Percentiles rank a stretch among this genome's conserved stretches.
These are phyloP conservation scores for Hypothenemus hampei DNA, from an alignment of 1,140 invertebrate species.

Conservation along the genomic window DNA sequence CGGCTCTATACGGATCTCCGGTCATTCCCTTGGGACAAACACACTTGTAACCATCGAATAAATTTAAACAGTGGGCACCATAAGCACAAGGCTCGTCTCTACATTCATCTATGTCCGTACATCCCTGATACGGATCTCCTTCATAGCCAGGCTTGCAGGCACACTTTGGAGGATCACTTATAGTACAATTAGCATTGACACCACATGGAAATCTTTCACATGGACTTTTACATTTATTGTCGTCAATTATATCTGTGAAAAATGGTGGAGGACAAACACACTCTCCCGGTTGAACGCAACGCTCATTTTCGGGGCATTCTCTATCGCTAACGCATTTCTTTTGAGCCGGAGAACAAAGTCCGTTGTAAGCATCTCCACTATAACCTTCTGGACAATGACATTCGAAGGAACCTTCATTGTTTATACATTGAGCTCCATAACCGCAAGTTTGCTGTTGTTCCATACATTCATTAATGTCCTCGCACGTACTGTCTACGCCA, in stretches of 20 bases:
- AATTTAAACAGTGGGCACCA: conserved; percentile 80
- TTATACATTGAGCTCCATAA: conserved; percentile 80
- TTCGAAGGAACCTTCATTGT: conserved; percentile 69
- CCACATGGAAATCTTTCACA: conserved; percentile 85
- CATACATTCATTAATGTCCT: conserved; percentile 79
- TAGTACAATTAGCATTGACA: conserved; percentile 87
- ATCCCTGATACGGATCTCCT: conserved; percentile 76
- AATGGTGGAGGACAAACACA: conserved; percentile 85
- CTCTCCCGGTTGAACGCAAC: conserved; percentile 84
- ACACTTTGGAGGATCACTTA: conserved; percentile 82
- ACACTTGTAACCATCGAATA: conserved; percentile 78
- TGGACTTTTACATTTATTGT: conserved; percentile 82
- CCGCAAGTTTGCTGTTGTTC: conserved; percentile 73
- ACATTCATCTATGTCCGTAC: conserved; percentile 80
- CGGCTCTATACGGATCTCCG: conserved; percentile 77
- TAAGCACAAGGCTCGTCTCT: conserved; percentile 73
- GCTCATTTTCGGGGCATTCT: conserved; percentile 81
- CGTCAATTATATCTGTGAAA: conserved; percentile 72
- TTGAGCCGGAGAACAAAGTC: conserved; percentile 72
- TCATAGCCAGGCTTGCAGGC: conserved; percentile 80
- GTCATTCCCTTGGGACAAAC: conserved; percentile 74
- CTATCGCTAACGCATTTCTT: conserved; percentile 73
- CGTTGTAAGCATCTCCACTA: conserved; percentile 56
- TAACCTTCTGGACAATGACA: conserved; percentile 79
- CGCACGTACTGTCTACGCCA: conserved; percentile 67